Evolutionary conservation across 1,140 invertebrate species (phyloP), one percentile per base, ranked within the genome.

Genomic region (Bombus confusus): DNA sequence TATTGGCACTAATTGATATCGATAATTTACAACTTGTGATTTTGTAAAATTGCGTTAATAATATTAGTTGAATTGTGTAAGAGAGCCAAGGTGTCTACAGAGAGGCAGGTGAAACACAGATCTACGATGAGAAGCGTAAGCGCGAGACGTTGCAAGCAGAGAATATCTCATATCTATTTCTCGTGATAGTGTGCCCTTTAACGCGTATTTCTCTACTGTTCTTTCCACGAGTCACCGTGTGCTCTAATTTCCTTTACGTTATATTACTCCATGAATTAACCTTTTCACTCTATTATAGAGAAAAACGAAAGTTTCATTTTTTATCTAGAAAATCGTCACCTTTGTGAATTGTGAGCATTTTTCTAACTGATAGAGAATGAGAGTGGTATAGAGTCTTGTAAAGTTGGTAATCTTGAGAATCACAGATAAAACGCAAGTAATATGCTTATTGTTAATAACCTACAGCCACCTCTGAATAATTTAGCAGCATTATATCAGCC

Each of bases 111-210:
- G 72, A 86, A 84, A 84, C 80, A 80, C 68, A 89, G 86, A 87
- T 83, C 76, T 79, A 80, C 77, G 68, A 64, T 89, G 73, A 80
- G 71, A 89, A 89, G 87, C 80, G 52, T 47, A 80, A 83, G 85
- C 87, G 41, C 79, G 66, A 8, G 64, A 66, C 28, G 39, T 69
- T 66, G 84, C 84, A 86, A 86, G 80, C 87, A 78, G 77, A 52
- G 78, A 64, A 22, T 86, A 34, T 83, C 43, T 52, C 47, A 8
- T 52, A 52, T 52, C 47, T 22, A 8, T 52, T 52, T 52, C 18
- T 68, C 31, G 66, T 79, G 10, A 83, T 37, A 3, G 31, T 76
- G 28, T 28, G n/a, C 15, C 22, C 43, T n/a, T n/a, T 4, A 73
- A 31, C 22, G 47, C 39, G 34, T 68, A 31, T 80, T 69, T 28